phyloP scores from a whole-genome alignment of 2,113 vertebrate species.

The Benitochromis conjunctus region DNA sequence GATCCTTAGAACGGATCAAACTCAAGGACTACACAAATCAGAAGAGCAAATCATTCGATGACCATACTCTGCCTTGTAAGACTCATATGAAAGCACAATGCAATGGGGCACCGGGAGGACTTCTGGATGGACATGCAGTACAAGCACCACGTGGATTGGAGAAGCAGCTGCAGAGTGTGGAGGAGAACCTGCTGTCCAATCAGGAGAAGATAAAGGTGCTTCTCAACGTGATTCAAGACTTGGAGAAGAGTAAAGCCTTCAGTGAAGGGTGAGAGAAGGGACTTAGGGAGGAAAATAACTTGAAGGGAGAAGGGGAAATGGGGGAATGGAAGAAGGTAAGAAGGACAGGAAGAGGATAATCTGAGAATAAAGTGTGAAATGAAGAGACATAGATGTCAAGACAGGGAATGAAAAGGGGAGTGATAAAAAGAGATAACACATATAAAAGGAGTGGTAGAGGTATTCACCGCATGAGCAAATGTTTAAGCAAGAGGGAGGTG shows the following conservation, averaged over 20 bases:
- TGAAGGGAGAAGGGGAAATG: background rate
- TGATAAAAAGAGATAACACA: background rate
- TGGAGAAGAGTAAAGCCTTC: constrained; percentile 95
- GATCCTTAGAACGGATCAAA: constrained; percentile 14
- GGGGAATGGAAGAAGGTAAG: background rate
- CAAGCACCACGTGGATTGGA: constrained; percentile 73
- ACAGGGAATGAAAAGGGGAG: background rate
- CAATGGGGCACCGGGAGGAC: constrained; percentile 73
- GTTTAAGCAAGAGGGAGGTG: background rate
- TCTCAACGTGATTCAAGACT: constrained; percentile 96
- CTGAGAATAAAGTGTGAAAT: background rate
- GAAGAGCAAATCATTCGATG: constrained; percentile 47
- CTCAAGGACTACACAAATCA: constrained; percentile 40
- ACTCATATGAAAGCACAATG: constrained; percentile 69
- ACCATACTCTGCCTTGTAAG: constrained; percentile 52
- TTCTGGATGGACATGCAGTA: constrained; percentile 47
- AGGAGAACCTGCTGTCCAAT: constrained; percentile 91
- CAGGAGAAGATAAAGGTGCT: constrained; percentile 99
- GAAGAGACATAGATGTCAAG: background rate
- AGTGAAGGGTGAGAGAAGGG: constrained; percentile 86
- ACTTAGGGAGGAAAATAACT: background rate
- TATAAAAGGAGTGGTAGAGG: background rate
- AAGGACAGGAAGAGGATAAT: background rate
- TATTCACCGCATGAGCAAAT: background rate
- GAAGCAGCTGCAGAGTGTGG: constrained; percentile 86